Evolutionary conservation across 2,888 invertebrate genomes (phyloP).

Genomic region (Resseliella maxima): DNA sequence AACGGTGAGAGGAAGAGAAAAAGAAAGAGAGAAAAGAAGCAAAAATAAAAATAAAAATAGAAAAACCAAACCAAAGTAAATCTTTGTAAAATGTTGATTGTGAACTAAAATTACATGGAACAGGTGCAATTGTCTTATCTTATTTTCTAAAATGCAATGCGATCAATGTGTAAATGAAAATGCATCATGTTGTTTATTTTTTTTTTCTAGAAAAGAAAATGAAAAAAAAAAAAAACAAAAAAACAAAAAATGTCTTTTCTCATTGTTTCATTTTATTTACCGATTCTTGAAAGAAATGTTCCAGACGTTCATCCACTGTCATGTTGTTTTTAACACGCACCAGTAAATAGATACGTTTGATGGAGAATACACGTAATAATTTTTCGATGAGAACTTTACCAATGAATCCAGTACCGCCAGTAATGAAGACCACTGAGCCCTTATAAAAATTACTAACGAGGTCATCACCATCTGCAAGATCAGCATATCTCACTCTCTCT

Average conservation of each 20-base stretch:
- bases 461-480: constrained; percentile 56
- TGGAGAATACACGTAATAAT: constrained; percentile 46
- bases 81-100: too few relatives aligned
- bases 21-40: background rate
- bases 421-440: constrained; percentile 66
- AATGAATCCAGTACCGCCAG: constrained; percentile 67
- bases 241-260: background rate
- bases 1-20: background rate
- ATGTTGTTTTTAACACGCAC: constrained; percentile 66
- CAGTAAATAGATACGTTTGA: constrained; percentile 66
- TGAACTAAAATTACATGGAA: too few relatives aligned
- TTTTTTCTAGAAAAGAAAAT: background rate
- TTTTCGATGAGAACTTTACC: constrained; percentile 64
- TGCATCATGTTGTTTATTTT: too few relatives aligned
- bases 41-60: too few relatives aligned
- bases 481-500: constrained; percentile 40
- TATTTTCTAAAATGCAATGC: too few relatives aligned
- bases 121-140: too few relatives aligned
- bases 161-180: too few relatives aligned
- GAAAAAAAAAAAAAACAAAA: background rate
- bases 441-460: constrained; percentile 62
- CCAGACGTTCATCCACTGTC: constrained; percentile 65
- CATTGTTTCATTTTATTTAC: constrained; percentile 61
- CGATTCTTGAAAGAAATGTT: constrained; percentile 65
- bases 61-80: too few relatives aligned